Base-by-base conservation (phyloP, 2,113 vertebrate species). In the Bufo gargarizans region DNA sequence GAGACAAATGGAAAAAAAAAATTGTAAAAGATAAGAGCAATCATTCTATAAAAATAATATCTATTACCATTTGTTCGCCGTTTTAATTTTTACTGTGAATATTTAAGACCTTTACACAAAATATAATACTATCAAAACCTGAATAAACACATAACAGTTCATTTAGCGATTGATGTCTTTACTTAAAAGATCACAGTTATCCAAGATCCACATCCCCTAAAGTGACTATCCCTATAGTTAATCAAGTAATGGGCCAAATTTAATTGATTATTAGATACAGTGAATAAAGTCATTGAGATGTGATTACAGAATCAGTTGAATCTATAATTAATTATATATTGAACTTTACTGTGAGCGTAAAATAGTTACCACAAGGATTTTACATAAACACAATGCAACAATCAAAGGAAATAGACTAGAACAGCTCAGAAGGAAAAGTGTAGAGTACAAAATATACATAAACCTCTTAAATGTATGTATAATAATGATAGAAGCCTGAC, bases 1-100 rank as follows among this genome's bases (percentile, higher is more conserved):
- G 13, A n/a, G 1, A 94, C 85, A 85, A 90, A 90, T 89, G 69
- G 45, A 61, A 12, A 78, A 93, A 89, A 56, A 0, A 77, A 58
- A 65, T n/a, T 5, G 43, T 20, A 50, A 47, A 59, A 5, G 19
- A 59, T 59, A 50, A 22, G 12, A 72, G 49, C 92, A 92, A 92
- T 90, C 33, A 71, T 22, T 74, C 17, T 17, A 17, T 1, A 47
- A 47, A 74, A 47, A 49, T 0, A 7, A 17, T 47, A 6, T 74
- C 47, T 76, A 20, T 8, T 45, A 61, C 12, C 11, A 1, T 6
- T 10, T 76, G 5, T 19, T 50, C 17, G 2, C 6, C 14, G 10
- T 76, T 76, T 47, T 17, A 17, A 6, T 74, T 12, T 3, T 3
- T 10, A 6, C 7, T 16, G 9, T 17, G 17, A 0, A 17, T 4